Percentiles rank a stretch among this genome's conserved stretches.
Conservation (phyloP, 1,140 invertebrate species). For the Halictus rubicundus region DNA sequence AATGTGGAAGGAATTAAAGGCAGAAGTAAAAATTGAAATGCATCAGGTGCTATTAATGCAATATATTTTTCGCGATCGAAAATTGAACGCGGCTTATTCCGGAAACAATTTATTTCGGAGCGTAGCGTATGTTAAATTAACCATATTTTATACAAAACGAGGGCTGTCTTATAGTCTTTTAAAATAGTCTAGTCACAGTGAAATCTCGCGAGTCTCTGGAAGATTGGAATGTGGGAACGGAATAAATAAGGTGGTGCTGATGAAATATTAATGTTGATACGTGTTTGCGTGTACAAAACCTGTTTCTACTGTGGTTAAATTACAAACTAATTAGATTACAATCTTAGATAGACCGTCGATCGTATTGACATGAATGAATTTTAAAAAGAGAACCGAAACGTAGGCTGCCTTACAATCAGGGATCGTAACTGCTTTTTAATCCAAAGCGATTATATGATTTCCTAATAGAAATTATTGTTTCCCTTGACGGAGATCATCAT, state of each 20-base stretch:
- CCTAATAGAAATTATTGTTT: too few relatives aligned
- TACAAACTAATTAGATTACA: constrained; percentile 36
- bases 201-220: constrained; percentile 12
- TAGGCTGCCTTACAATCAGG: constrained; percentile 59
- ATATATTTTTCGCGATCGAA: constrained; percentile 45
- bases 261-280: constrained; percentile 43
- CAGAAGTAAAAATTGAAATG: constrained; percentile 21
- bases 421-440: neutral
- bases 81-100: constrained; percentile 25
- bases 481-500: too few relatives aligned
- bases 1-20: neutral
- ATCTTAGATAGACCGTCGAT: constrained; percentile 37
- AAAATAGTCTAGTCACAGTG: constrained; percentile 36
- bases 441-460: too few relatives aligned
- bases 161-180: constrained; percentile 24
- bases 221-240: neutral
- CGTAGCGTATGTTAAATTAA: constrained; percentile 24
- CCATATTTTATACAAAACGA: constrained; percentile 31
- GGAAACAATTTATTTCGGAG: constrained; percentile 15
- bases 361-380: constrained; percentile 32
- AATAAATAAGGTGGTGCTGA: neutral
- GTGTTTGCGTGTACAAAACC: constrained; percentile 45
- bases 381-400: constrained; percentile 11
- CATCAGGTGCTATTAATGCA: constrained; percentile 42
- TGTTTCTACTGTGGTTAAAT: constrained; percentile 43